Evolutionary conservation across 2,113 vertebrate genomes (phyloP).

Genomic region (Puma concolor): DNA sequence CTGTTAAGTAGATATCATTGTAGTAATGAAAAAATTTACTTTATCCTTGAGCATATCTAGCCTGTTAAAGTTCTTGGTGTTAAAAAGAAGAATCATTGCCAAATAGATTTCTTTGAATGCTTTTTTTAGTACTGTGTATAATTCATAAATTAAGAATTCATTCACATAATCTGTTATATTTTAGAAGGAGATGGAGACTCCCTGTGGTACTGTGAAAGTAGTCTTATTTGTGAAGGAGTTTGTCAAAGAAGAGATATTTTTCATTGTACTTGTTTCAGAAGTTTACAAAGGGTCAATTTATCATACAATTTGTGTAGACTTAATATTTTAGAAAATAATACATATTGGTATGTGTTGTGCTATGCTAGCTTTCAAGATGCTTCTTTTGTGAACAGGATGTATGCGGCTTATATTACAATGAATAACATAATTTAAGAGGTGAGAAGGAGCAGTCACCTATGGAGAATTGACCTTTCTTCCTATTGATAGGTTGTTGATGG

Average conservation of each 20-base stretch:
- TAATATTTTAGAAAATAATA: constrained; percentile 35
- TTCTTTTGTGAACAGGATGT: background rate
- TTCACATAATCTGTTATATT: background rate
- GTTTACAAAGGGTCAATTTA: background rate
- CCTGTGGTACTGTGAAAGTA: background rate
- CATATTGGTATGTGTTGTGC: background rate
- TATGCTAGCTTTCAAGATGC: background rate
- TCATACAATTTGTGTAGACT: background rate
- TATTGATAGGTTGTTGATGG: constrained; percentile 7
- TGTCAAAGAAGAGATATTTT: constrained; percentile 38
- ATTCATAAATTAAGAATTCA: constrained; percentile 46
- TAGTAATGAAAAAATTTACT: background rate
- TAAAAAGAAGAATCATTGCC: constrained; percentile 38
- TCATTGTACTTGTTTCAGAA: background rate
- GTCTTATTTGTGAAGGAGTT: constrained; percentile 38
- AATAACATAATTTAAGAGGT: constrained; percentile 29
- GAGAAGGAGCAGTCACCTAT: background rate
- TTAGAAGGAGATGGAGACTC: background rate
- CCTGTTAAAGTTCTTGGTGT: constrained; percentile 2
- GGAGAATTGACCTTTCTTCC: background rate
- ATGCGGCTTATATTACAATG: background rate
- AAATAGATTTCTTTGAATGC: constrained; percentile 25
- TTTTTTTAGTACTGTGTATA: background rate
- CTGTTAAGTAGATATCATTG: background rate
- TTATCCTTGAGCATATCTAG: constrained; percentile 5